These are phyloP conservation scores for Nothoprocta perdicaria DNA, from an alignment of 2,113 vertebrate genomes.

Conservation along the genomic window DNA sequence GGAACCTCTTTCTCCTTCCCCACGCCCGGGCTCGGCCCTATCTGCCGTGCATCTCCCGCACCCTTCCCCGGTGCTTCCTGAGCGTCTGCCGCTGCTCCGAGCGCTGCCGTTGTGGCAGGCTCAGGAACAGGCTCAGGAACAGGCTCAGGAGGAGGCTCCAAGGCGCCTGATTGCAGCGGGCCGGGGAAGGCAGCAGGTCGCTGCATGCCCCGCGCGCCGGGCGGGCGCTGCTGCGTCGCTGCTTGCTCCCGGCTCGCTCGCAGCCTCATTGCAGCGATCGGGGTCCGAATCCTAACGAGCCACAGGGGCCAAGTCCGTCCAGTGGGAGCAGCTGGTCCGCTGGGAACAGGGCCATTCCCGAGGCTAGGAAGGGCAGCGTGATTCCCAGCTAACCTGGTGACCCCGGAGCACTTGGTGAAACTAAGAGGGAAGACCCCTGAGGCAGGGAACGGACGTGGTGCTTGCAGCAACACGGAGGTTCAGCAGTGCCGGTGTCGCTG, in stretches of 20 bases:
- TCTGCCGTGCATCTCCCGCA: background rate
- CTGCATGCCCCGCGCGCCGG: background rate
- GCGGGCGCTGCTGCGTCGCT: background rate
- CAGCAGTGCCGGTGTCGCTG: background rate
- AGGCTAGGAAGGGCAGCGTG: background rate
- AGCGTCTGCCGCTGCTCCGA: rapidly evolving
- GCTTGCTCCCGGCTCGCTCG: too few relatives aligned
- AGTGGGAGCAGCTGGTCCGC: rapidly evolving
- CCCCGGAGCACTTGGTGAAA: background rate
- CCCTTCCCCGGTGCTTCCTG: background rate
- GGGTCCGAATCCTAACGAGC: background rate
- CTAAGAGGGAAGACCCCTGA: background rate
- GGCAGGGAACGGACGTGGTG: background rate
- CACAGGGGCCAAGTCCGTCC: background rate
- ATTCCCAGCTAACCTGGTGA: background rate
- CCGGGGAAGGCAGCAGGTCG: background rate
- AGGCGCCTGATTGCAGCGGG: background rate
- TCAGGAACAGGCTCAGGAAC: background rate
- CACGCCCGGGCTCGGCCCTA: background rate
- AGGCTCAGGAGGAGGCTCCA: background rate
- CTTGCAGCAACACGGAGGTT: background rate
- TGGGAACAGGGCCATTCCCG: background rate
- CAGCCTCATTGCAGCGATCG: background rate
- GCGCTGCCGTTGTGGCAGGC: background rate
- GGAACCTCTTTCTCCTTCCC: background rate